A percentile compares a stretch with the other conserved stretches of the same genome.
Conservation (phyloP, 2,797 vertebrate species). For the Typhlichthys subterraneus region DNA sequence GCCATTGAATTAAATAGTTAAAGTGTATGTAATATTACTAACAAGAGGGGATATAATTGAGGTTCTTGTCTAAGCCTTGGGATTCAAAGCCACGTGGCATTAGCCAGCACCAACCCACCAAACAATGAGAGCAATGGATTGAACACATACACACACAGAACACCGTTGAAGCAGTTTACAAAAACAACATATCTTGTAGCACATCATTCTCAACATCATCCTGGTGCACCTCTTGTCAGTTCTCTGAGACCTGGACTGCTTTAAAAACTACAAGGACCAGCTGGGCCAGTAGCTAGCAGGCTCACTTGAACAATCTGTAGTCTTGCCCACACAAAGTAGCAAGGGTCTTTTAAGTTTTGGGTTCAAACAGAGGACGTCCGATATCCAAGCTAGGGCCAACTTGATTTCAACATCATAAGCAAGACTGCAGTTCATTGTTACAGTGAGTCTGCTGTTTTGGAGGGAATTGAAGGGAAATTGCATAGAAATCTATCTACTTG, state of each 20-base stretch:
- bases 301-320: slow-evolving; percentile 23
- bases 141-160: slow-evolving; percentile 27
- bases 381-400: slow-evolving; percentile 46
- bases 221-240: slow-evolving; percentile 44
- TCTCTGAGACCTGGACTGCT: slow-evolving; percentile 35
- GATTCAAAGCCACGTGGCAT: slow-evolving; percentile 11
- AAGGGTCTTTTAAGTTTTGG: slow-evolving; percentile 41
- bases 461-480: slow-evolving; percentile 66
- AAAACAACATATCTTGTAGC: slow-evolving; percentile 66
- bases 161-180: slow-evolving; percentile 67
- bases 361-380: slow-evolving; percentile 55
- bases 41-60: slow-evolving; percentile 21
- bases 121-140: slow-evolving; percentile 56
- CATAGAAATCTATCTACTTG: slow-evolving; percentile 80
- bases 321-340: slow-evolving; percentile 48
- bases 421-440: slow-evolving; percentile 29
- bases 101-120: slow-evolving; percentile 36
- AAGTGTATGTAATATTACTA: slow-evolving; percentile 40
- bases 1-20: slow-evolving; percentile 42
- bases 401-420: slow-evolving; percentile 34
- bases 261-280: slow-evolving; percentile 18
- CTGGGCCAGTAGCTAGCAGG: slow-evolving; percentile 13
- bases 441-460: slow-evolving; percentile 33
- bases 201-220: slow-evolving; percentile 54
- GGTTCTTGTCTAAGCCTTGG: slow-evolving; percentile 19